Percentiles rank a stretch among this genome's conserved stretches.
Conservation (phyloP, 2,888 invertebrate genomes). For the Nycteola revayana region DNA sequence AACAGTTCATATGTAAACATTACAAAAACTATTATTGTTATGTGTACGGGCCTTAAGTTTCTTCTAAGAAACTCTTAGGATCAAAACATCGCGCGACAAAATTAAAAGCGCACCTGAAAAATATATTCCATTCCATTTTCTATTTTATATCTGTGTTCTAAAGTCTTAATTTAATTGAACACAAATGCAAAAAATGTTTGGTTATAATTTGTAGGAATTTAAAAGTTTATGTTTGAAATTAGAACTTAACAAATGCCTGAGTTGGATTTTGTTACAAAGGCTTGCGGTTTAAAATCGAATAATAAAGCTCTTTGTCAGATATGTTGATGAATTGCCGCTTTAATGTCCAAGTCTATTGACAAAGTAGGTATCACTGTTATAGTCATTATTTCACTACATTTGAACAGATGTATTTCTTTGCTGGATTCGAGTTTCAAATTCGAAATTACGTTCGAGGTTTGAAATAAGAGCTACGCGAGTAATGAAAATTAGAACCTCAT, state of each 20-base stretch:
- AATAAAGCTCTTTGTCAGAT: constrained; percentile 3
- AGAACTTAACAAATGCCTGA: constrained; percentile 45
- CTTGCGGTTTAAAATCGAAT: constrained; percentile 31
- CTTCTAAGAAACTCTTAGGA: constrained; percentile 56
- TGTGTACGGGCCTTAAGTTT: constrained; percentile 53
- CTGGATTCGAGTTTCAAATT: too few relatives aligned
- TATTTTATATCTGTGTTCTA: constrained; percentile 20
- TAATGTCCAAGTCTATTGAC: constrained; percentile 22
- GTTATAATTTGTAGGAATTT: constrained; percentile 59
- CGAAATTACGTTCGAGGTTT: too few relatives aligned
- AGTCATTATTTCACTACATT: too few relatives aligned
- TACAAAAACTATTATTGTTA: constrained; percentile 64
- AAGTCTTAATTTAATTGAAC: constrained; percentile 15
- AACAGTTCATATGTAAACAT: constrained; percentile 49
- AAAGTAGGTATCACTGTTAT: too few relatives aligned
- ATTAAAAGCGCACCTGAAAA: constrained; percentile 11
- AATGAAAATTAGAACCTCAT: too few relatives aligned
- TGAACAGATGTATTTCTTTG: too few relatives aligned
- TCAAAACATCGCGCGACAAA: constrained; percentile 45
- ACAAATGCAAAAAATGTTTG: constrained; percentile 32
- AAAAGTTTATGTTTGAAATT: constrained; percentile 62
- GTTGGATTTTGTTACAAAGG: constrained; percentile 18
- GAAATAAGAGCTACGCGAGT: too few relatives aligned
- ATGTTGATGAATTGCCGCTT: constrained; percentile 10
- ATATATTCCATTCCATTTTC: constrained; percentile 12